Base-by-base conservation (phyloP, 2,797 vertebrate genomes). In the Muscicapa comitata region DNA sequence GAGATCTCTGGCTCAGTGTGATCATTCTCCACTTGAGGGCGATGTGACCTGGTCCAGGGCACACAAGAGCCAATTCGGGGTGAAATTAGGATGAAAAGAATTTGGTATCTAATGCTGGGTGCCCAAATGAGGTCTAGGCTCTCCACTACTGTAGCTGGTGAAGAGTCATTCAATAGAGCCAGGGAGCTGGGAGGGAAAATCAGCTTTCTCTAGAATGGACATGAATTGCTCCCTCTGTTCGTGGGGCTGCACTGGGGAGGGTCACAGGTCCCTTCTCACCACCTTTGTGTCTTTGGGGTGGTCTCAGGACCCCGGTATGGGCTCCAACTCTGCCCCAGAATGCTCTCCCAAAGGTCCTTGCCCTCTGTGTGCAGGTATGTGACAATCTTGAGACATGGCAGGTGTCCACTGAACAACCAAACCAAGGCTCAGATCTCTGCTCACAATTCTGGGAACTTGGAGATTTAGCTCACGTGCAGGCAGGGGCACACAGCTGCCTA, bases 21-120 rank as follows among this genome's bases (percentile, higher is more conserved):
- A 38, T 73, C 1, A 2, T 82, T 73, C 72, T 81, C 94, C 94
- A 94, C 95, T 90, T 91, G 96, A 93, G 96, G 95, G 95, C 68
- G 76, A 91, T 88, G 79, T 86, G 90, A 78, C 85, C 90, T 40
- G 96, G 37, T 1, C 35, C 68, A 65, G 75, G 2, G 12, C 35
- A 18, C 6, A 5, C 18, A 1, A 9, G 53, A 74, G 75, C 57
- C 42, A 57, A 4, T 15, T 74, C 1, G 0, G 33, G 5, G 14
- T 11, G 72, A 83, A 83, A 53, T 21, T 8, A 19, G 13, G 19
- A 37, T 4, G 17, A 11, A 21, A 68, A 43, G 15, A 24, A 28
- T 29, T 47, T 51, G 35, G 4, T 28, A 17, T 54, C 54, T 43
- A 28, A 10, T 1, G 0, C 25, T 72, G 53, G 3, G 11, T 37